Evolutionary conservation across 2,113 vertebrate species (phyloP), one percentile per base, ranked within the genome.

Genomic region (Abramis brama): DNA sequence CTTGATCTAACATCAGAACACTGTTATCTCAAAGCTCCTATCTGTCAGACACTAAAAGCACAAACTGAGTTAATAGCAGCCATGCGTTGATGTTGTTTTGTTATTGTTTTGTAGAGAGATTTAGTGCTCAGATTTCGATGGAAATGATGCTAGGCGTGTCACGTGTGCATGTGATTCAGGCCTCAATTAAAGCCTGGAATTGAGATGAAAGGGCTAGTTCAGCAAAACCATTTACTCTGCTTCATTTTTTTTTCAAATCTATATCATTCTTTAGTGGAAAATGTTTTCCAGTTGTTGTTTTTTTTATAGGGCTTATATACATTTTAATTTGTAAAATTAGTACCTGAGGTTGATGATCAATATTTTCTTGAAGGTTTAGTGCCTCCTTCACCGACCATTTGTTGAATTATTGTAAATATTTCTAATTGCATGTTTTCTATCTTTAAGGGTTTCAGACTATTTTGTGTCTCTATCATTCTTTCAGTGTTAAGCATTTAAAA

Each of bases 41-140:
- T 81, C 59, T 81, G 4, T n/a, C 59, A 47, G 39, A 66, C 36
- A 47, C 36, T 45, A 80, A 80, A 25, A 60, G 57, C 78, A 64
- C 23, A 64, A 62, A 62, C 6, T 0, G 25, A 68, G 79, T 47
- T 82, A 50, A 68, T 33, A 12, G 12, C 43, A 66, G 8, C n/a
- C n/a, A 13, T 68, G n/a, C 33, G 27, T 33, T 27, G n/a, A 17
- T 79, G n/a, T 77, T 33, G 13, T 27, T 77, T 27, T 23, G 15
- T 2, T 79, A n/a, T 77, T 55, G n/a, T 27, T 77, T 27, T 23
- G 15, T 5, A 30, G 50, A 12, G 68, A 19, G 13, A 50, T 76
- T 50, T 52, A 30, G n/a, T 5, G 45, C 74, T 76, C 36, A 71
- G 68, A 71, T 43, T 71, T 43, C 0, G 10, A 11, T 50, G 45